Conservation (phyloP, 2,113 vertebrate species). For the Rhinolophus sinicus region DNA sequence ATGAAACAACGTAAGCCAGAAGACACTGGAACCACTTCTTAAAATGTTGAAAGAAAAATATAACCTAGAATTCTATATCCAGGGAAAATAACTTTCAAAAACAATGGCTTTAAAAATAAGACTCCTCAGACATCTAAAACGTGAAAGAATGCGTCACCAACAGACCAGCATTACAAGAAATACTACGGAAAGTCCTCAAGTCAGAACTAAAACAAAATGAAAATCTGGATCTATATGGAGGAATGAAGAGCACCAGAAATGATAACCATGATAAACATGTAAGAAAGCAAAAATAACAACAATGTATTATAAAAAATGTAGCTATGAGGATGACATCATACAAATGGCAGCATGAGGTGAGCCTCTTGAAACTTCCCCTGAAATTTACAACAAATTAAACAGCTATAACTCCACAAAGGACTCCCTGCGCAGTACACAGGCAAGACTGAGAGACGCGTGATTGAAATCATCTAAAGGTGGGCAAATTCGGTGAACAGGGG, state of each 20-base stretch:
- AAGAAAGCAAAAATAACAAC: neutral
- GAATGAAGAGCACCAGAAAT: neutral
- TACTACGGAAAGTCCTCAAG: neutral
- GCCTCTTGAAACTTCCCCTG: too few relatives aligned
- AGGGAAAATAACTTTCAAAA: neutral
- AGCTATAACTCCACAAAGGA: too few relatives aligned
- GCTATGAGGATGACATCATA: neutral
- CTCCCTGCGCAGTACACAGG: too few relatives aligned
- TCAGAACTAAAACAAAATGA: neutral
- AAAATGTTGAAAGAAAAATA: neutral
- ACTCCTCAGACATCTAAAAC: neutral
- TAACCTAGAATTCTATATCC: neutral
- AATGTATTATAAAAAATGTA: neutral
- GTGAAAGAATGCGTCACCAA: neutral
- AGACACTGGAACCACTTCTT: neutral
- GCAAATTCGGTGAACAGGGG: too few relatives aligned
- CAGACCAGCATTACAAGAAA: neutral
- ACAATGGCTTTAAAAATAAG: neutral
- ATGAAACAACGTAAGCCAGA: neutral
- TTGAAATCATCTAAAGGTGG: too few relatives aligned
- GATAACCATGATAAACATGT: neutral
- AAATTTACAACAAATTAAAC: too few relatives aligned
- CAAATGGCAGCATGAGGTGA: too few relatives aligned
- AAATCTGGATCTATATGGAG: neutral
- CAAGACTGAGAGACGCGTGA: too few relatives aligned